phyloP scores from a whole-genome alignment of 2,797 vertebrate species.

The Perodicticus potto region DNA sequence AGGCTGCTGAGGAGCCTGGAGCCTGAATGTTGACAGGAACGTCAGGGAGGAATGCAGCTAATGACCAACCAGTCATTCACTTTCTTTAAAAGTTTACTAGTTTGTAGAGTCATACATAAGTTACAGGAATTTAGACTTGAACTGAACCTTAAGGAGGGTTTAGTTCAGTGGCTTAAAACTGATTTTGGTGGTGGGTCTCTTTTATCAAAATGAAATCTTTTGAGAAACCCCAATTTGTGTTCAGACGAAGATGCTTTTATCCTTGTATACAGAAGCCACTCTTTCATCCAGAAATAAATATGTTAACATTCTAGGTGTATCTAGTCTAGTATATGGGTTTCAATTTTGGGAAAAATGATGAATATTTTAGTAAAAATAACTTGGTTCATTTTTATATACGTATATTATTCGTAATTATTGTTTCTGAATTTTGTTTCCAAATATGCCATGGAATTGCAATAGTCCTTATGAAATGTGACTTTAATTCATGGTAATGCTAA shows the following conservation, averaged over 20 bases:
- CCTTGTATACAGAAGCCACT: background rate
- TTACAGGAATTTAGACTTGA: background rate
- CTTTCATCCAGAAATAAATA: background rate
- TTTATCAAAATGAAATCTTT: background rate
- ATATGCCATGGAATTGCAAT: background rate
- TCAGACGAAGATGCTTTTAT: background rate
- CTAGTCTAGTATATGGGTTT: background rate
- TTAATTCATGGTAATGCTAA: background rate
- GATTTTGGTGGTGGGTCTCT: background rate
- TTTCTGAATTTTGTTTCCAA: conserved; percentile 31
- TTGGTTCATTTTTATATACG: background rate
- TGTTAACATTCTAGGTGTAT: background rate
- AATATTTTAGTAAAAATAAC: conserved; percentile 28
- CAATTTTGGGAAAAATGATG: background rate
- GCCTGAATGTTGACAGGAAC: background rate
- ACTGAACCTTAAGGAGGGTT: background rate
- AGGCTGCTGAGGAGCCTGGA: background rate
- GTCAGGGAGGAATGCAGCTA: background rate
- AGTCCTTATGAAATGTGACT: background rate
- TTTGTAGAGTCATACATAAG: background rate
- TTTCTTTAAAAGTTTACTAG: background rate
- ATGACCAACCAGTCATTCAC: background rate
- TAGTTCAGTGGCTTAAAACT: background rate
- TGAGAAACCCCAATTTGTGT: background rate
- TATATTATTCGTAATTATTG: background rate